Percentiles rank a stretch among this genome's conserved stretches.
These are phyloP conservation scores for Anas platyrhynchos DNA, from an alignment of 2,113 vertebrate species.

Conservation along the genomic window DNA sequence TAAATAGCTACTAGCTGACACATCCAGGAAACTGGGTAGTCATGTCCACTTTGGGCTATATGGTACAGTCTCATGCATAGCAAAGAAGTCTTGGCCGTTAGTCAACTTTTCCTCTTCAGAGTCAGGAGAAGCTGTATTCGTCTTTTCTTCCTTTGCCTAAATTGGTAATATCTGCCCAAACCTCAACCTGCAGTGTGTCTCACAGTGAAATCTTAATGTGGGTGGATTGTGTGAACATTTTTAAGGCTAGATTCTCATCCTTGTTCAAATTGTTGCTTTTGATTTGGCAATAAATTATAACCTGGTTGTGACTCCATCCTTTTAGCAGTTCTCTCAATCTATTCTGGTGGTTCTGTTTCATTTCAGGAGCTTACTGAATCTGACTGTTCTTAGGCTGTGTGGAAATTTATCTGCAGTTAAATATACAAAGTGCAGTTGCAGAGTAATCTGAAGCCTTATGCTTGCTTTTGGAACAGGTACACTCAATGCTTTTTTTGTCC, in stretches of 20 bases:
- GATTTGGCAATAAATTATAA: slow-evolving; percentile 23
- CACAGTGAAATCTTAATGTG: not conserved
- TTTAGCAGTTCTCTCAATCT: not conserved
- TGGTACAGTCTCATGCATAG: not conserved
- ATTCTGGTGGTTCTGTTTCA: not conserved
- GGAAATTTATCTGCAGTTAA: not conserved
- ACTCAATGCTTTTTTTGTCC: not conserved
- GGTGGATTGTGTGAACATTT: not conserved
- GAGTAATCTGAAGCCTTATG: not conserved
- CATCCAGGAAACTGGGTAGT: not conserved
- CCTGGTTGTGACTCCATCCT: not conserved
- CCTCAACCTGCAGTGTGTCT: slow-evolving; percentile 16
- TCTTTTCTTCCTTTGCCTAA: slow-evolving; percentile 34
- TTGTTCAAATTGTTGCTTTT: slow-evolving; percentile 16
- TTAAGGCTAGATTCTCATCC: not conserved
- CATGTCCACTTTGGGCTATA: not conserved
- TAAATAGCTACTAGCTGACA: slow-evolving; percentile 3
- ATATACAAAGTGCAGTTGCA: not conserved
- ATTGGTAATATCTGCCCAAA: slow-evolving; percentile 38
- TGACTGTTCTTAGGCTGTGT: not conserved
- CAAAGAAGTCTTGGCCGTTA: not conserved
- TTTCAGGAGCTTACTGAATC: not conserved
- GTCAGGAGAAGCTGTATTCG: not conserved
- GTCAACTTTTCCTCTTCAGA: slow-evolving; percentile 14
- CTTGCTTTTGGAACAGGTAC: not conserved